Conservation (phyloP, 2,113 vertebrate species). For the Hemiprocne comata region DNA sequence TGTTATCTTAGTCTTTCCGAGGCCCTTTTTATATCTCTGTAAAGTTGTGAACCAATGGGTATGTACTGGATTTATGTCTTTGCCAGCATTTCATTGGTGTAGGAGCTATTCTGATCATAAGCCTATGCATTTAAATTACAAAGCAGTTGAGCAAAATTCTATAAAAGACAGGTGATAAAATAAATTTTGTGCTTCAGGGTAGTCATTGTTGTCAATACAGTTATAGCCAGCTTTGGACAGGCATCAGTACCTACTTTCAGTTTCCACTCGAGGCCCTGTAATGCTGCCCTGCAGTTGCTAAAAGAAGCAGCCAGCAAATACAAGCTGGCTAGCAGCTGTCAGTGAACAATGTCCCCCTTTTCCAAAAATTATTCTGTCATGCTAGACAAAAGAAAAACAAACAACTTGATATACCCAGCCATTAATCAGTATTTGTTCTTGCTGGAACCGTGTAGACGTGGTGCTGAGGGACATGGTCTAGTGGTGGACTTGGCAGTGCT, state of each 20-base stretch:
- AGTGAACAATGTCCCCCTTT: neutral
- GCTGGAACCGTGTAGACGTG: neutral
- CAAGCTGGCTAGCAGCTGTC: conserved; percentile 22
- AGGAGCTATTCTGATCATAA: conserved; percentile 47
- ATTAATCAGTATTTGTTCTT: neutral
- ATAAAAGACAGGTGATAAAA: conserved; percentile 61
- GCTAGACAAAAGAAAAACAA: neutral
- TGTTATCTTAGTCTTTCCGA: neutral
- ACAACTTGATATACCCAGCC: neutral
- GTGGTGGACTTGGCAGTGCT: too few species aligned
- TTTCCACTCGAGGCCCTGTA: neutral
- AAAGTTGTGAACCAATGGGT: conserved; percentile 48
- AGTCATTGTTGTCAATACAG: conserved; percentile 50
- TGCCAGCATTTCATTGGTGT: conserved; percentile 50
- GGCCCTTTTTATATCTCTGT: conserved; percentile 25
- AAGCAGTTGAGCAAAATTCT: conserved; percentile 57
- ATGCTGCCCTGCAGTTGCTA: neutral
- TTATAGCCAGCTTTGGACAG: neutral
- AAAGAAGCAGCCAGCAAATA: neutral
- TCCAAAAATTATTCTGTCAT: neutral
- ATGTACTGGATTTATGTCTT: conserved; percentile 49
- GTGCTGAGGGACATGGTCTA: too few species aligned
- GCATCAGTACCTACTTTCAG: neutral
- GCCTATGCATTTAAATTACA: conserved; percentile 67
- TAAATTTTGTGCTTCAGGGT: conserved; percentile 26